Conservation (phyloP, 1,140 invertebrate species). For the Akabosia matsudoensis region DNA sequence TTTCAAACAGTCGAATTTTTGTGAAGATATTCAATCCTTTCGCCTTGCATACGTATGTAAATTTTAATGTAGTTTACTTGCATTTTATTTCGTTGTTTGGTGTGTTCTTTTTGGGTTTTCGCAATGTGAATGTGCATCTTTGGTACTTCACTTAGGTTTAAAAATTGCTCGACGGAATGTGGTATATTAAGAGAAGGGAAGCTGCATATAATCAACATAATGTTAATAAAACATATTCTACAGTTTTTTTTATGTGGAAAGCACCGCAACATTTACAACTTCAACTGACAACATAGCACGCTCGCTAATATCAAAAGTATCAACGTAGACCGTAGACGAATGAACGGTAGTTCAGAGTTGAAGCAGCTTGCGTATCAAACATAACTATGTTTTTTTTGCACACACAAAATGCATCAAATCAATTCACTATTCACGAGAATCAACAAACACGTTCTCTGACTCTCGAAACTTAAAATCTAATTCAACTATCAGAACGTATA, state of each 20-base stretch:
- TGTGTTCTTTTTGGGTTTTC: background rate
- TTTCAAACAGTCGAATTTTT: background rate
- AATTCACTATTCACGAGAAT: background rate
- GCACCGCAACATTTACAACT: conserved; percentile 21
- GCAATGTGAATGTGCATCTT: too few species aligned
- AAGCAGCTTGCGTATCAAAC: background rate
- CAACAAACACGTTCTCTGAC: too few species aligned
- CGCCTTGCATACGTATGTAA: background rate
- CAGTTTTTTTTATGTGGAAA: background rate
- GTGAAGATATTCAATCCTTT: background rate
- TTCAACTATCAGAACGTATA: too few species aligned
- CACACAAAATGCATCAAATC: background rate
- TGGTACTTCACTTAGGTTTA: too few species aligned
- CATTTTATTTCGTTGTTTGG: background rate
- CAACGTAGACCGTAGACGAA: background rate
- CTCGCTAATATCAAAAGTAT: background rate
- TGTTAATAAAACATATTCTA: too few species aligned
- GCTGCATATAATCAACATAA: too few species aligned
- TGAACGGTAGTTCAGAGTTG: background rate
- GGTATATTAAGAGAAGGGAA: too few species aligned
- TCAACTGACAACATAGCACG: conserved; percentile 3
- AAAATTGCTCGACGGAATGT: too few species aligned
- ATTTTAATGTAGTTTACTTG: background rate
- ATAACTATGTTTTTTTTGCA: background rate
- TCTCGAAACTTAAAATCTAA: too few species aligned